These are phyloP conservation scores for Leiothrix lutea DNA, from an alignment of 2,113 vertebrate species.

Conservation along the genomic window DNA sequence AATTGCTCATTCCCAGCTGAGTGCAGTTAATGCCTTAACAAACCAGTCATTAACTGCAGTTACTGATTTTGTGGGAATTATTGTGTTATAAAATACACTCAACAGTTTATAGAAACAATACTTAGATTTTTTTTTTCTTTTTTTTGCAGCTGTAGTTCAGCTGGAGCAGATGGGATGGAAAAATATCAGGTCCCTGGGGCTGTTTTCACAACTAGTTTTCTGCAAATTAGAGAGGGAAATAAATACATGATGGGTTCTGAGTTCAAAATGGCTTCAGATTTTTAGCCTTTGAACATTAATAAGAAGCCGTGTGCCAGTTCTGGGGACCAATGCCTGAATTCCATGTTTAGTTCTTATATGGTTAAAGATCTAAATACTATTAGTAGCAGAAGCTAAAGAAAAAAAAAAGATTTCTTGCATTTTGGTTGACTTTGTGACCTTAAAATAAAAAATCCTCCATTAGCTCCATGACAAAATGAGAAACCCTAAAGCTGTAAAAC, in stretches of 20 bases:
- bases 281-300: constrained; percentile 71
- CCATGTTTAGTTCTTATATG: neutral
- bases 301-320: constrained; percentile 35
- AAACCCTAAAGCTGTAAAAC: constrained; percentile 34
- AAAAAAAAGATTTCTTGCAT: neutral
- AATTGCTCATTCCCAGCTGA: constrained; percentile 78
- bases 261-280: constrained; percentile 69
- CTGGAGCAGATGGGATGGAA: constrained; percentile 70
- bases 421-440: neutral
- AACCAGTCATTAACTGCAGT: constrained; percentile 77
- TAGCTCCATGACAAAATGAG: neutral
- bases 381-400: neutral
- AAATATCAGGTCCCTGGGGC: constrained; percentile 59
- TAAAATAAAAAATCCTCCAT: neutral
- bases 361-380: neutral
- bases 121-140: constrained; percentile 23
- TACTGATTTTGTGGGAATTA: constrained; percentile 81
- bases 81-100: constrained; percentile 76
- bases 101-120: constrained; percentile 74
- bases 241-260: constrained; percentile 64
- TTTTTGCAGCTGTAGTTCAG: constrained; percentile 76
- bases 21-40: constrained; percentile 76
- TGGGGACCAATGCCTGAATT: neutral
- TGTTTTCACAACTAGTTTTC: constrained; percentile 73
- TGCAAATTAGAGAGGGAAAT: constrained; percentile 76